phyloP scores from a whole-genome alignment of 2,888 invertebrate species.

The Penaeus monodon region DNA sequence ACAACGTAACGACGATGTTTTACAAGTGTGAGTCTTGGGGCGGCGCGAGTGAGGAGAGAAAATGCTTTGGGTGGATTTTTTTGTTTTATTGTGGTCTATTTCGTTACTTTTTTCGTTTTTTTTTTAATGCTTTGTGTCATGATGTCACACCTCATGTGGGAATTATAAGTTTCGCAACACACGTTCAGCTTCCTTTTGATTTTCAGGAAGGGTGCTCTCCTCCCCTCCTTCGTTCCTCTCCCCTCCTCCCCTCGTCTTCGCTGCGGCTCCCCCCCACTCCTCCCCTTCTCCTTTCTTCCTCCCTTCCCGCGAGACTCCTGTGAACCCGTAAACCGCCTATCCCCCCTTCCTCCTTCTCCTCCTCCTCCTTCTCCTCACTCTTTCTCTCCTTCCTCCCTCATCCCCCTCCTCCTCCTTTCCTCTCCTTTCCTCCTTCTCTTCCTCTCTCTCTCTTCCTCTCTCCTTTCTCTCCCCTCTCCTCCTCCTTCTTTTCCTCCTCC shows the following conservation, averaged over 20 bases:
- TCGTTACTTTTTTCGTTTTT: too few relatives aligned
- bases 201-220: background rate
- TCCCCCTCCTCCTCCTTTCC: background rate
- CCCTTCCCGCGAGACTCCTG: background rate
- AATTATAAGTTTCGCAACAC: background rate
- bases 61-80: too few relatives aligned
- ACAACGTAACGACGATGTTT: too few relatives aligned
- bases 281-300: background rate
- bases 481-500: background rate
- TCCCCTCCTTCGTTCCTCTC: background rate
- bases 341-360: background rate
- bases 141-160: too few relatives aligned
- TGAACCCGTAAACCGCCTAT: background rate
- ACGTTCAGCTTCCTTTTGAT: background rate
- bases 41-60: too few relatives aligned
- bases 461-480: background rate
- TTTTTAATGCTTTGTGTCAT: too few relatives aligned
- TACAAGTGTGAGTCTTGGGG: too few relatives aligned
- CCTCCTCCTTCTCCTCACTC: background rate
- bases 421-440: background rate
- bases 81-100: too few relatives aligned
- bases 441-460: background rate
- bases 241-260: background rate
- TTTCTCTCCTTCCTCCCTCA: background rate
- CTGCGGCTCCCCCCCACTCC: background rate